Base-by-base conservation (phyloP, 2,888 invertebrate genomes). In the Amphipyra tragopoginis region DNA sequence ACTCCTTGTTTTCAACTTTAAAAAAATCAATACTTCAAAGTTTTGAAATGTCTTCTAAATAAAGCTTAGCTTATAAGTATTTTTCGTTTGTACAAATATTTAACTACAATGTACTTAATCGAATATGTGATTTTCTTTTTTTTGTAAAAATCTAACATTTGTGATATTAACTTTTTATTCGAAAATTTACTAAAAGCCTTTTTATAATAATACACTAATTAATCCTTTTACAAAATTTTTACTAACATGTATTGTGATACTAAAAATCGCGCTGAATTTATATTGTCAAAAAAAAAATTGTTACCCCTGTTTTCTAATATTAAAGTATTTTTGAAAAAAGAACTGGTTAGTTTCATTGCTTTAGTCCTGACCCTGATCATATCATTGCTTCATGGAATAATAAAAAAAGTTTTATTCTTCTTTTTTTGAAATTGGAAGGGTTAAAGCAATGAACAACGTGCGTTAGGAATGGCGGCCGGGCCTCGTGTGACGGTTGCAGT, bases 391-490 rank as follows among this genome's bases (percentile, higher is more conserved):
- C 75, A 76, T 61, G 8, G 55, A 54, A 45, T 49, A 39, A 57
- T n/a, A 58, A 56, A 60, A 49, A 72, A 65, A 62, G 47, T 6
- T 1, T 5, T 38, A 45, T 40, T 33, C 67, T 73, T 70, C 58
- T 64, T 54, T 72, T 80, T 76, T 75, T 65, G 38, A 56, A 71
- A 63, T 36, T 75, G 63, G 61, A 66, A 82, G 92, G 93, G 88
- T 91, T 93, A 93, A 94, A 93, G 94, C 94, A 93, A 93, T 93
- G 93, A 93, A 87, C 40, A 36, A 38, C 87, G 90, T 87, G 86
- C 62, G 62, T 52, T 21, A 65, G 44, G 60, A 38, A 33, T 59
- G 77, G 45, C 65, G 43, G 62, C 58, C 48, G 48, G 47, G 63
- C 48, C 56, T 65, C 49, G 49, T 69, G 45, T 82, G 76, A 57